Conservation (phyloP, 1,140 invertebrate species). For the Drosophila cardini region DNA sequence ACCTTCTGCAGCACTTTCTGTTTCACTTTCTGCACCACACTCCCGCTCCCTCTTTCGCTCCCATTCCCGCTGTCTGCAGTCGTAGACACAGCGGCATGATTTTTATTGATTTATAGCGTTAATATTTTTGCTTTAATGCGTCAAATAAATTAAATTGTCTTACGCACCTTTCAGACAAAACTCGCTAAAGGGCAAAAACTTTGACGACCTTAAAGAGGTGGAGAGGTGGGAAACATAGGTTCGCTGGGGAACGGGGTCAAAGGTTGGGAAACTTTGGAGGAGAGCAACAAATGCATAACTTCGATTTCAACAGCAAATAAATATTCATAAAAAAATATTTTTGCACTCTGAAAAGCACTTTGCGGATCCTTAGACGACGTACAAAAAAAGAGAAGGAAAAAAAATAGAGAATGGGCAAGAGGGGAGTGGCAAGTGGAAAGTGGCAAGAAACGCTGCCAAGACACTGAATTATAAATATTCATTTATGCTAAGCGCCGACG, state of each 20-base stretch:
- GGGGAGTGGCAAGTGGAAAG: not conserved
- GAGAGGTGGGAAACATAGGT: not conserved
- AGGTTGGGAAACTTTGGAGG: slow-evolving; percentile 21
- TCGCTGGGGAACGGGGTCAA: not conserved
- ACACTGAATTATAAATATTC: slow-evolving; percentile 80
- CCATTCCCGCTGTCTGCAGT: slow-evolving; percentile 15
- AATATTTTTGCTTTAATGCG: slow-evolving; percentile 82
- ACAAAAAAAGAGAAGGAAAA: not conserved
- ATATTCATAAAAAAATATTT: slow-evolving; percentile 80
- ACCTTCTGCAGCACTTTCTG: no score
- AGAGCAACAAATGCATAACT: slow-evolving; percentile 73
- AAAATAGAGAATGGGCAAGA: not conserved
- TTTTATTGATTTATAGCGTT: slow-evolving; percentile 80
- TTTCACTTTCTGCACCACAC: slow-evolving; percentile 9
- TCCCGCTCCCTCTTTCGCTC: no score
- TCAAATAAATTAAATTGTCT: slow-evolving; percentile 84
- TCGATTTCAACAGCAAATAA: slow-evolving; percentile 82
- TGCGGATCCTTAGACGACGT: slow-evolving; percentile 57
- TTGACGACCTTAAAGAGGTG: slow-evolving; percentile 50
- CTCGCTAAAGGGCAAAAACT: slow-evolving; percentile 57
- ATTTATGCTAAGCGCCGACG: slow-evolving; percentile 76
- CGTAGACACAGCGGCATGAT: slow-evolving; percentile 27
- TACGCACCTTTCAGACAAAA: slow-evolving; percentile 70
- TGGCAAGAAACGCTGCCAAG: slow-evolving; percentile 39
- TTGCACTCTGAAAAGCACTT: slow-evolving; percentile 68